Evolutionary conservation across 2,797 vertebrate species (phyloP), one percentile per base, ranked within the genome.

Genomic region (Rhynchotus rufescens): DNA sequence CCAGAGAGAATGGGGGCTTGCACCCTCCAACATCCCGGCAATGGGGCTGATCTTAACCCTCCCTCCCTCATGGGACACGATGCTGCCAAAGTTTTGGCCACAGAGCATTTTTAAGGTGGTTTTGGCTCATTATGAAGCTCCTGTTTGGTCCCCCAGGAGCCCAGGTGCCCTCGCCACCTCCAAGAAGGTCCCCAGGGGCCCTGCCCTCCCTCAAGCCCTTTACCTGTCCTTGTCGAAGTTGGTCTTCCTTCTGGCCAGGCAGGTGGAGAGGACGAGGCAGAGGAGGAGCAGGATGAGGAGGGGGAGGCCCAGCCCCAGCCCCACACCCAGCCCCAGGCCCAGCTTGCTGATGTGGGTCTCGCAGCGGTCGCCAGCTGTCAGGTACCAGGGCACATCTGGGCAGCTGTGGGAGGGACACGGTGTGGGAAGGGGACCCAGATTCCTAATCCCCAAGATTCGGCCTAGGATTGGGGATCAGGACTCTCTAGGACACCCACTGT

Each of bases 311-410:
- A 75, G 44, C 2, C 80, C 80, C 71, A 84, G 30, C 60, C 80
- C 80, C 42, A 83, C 69, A 1, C 80, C 80, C 52, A 83, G 34
- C 4, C 81, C 81, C 61, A 84, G 81, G 15, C 81, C 71, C 71
- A 84, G 15, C 38, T 84, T 66, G 71, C 71, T 75, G 71, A 84
- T 36, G 52, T 59, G 52, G 71, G 34, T 60, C 71, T 75, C 44
- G 62, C 81, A 75, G 34, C 19, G 30, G 23, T 4, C 10, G 0
- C 71, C 71, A 0, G 71, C 20, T 5, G 62, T 51, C 71, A 84
- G 36, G 52, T 51, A 59, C 81, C 52, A 75, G 2, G 81, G 71
- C 23, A 75, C 4, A 2, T 34, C 62, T 1, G 52, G 71, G 62
- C 81, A 84, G 52, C 81, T 84, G 71, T 5, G 20, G 36, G 52